These are phyloP conservation scores for Gymnopithys bicolor DNA, from an alignment of 2,797 vertebrate genomes.

Conservation along the genomic window DNA sequence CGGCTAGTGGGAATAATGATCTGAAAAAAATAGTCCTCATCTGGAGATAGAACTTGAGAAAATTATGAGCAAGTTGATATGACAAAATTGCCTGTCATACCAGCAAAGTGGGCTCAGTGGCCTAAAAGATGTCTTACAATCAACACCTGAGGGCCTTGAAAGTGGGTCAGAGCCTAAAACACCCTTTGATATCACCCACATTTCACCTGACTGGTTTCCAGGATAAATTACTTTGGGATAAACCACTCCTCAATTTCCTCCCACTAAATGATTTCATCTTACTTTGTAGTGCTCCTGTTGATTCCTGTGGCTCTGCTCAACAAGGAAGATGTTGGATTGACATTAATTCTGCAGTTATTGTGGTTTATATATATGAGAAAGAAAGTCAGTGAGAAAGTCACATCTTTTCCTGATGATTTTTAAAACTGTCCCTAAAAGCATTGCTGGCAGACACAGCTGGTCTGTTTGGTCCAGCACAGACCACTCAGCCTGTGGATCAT, in stretches of 20 bases:
- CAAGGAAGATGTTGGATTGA: not conserved
- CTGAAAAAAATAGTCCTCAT: not conserved
- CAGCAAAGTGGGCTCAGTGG: not conserved
- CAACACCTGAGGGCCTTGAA: not conserved
- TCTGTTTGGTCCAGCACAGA: not conserved
- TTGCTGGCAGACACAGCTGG: not conserved
- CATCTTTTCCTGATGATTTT: not conserved
- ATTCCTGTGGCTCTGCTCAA: not conserved
- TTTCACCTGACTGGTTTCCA: not conserved
- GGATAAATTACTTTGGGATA: not conserved
- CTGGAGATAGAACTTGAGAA: not conserved
- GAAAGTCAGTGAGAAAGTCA: not conserved
- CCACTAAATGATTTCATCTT: not conserved
- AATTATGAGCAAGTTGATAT: not conserved
- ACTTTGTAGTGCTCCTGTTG: not conserved
- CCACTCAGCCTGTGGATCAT: not conserved
- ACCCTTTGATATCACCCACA: not conserved
- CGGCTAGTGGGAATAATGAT: not conserved
- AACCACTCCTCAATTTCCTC: not conserved
- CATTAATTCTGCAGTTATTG: not conserved
- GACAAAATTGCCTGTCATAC: not conserved
- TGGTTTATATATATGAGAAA: not conserved
- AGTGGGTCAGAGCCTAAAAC: not conserved
- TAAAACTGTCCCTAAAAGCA: not conserved
- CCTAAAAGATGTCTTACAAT: not conserved